Evolutionary conservation across 2,797 vertebrate species (phyloP).

Genomic region (Tangara arthus): DNA sequence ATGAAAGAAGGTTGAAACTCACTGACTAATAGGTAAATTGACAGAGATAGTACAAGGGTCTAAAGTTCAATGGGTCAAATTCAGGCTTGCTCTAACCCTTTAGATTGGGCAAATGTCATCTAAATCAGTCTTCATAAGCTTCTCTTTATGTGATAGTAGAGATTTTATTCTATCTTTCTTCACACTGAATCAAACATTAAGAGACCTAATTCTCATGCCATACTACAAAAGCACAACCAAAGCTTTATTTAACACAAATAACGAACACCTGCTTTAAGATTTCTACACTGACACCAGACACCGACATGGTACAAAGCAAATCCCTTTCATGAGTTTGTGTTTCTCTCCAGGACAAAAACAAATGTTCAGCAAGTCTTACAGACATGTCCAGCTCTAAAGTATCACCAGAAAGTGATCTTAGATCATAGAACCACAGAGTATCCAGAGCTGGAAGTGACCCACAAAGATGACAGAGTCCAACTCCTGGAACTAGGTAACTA

Average conservation of each 20-base stretch:
- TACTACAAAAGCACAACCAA: neutral
- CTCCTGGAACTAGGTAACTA: neutral
- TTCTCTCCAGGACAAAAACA: neutral
- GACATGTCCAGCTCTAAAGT: neutral
- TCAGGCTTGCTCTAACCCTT: neutral
- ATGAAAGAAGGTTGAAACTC: neutral
- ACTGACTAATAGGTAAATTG: neutral
- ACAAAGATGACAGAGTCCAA: neutral
- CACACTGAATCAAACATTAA: neutral
- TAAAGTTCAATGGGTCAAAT: neutral
- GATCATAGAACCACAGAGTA: neutral
- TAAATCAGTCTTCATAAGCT: neutral
- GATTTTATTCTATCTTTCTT: neutral
- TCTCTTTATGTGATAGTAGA: neutral
- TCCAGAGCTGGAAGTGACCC: neutral
- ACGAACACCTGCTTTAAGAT: neutral
- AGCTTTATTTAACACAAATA: neutral
- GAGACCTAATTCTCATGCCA: neutral
- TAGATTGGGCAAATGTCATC: neutral
- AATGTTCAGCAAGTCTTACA: neutral
- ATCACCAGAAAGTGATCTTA: neutral
- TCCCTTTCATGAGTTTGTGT: neutral
- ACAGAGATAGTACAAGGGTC: neutral
- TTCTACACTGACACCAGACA: neutral
- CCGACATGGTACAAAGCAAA: neutral